Base-by-base conservation (phyloP, 2,888 invertebrate species). In the Idaea straminata region DNA sequence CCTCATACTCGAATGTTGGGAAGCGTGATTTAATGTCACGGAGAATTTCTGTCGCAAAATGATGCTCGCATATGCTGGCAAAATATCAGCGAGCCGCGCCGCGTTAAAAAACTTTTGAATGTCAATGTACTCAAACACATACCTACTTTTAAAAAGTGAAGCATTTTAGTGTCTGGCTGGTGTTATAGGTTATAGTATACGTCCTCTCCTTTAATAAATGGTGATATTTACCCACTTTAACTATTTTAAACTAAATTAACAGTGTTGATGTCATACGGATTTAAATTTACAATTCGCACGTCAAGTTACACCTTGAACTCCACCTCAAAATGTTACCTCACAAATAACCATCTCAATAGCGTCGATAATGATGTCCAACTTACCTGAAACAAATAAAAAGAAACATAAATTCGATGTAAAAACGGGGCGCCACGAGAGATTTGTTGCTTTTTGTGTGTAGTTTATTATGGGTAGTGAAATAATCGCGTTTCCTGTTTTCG, bases 401-500 rank as follows among this genome's bases (percentile, higher is more conserved):
- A 35, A 69, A 68, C 35, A 74, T 77, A 62, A 78, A 75, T 73
- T 35, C 34, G 63, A 3, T 63, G 62, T 64, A 66, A 63, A 69
- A 68, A 38, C 69, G 71, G 64, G 63, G 68, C 66, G 70, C 64
- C 67, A 64, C 62, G 66, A 64, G 72, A 73, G 72, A 76, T 75
- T 70, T 66, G 71, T 68, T 71, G 64, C 66, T 66, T 68, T 72
- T 72, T 76, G 77, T 74, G 71, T 77, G 70, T 70, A 72, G 76
- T 82, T 77, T 78, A 79, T 81, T 84, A 82, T 80, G 79, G 83
- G 80, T 80, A 83, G 83, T 84, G 83, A 87, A 86, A 88, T 84
- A 87, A 82, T 82, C 76, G 75, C 77, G 87, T 91, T 91, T 92
- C 92, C 91, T 91, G 91, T 91, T 89, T 87, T 86, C 85, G 80